A percentile compares a stretch with the other conserved stretches of the same genome.
Evolutionary conservation across 2,797 vertebrate species (phyloP).

Genomic region (Aldrovandia affinis): DNA sequence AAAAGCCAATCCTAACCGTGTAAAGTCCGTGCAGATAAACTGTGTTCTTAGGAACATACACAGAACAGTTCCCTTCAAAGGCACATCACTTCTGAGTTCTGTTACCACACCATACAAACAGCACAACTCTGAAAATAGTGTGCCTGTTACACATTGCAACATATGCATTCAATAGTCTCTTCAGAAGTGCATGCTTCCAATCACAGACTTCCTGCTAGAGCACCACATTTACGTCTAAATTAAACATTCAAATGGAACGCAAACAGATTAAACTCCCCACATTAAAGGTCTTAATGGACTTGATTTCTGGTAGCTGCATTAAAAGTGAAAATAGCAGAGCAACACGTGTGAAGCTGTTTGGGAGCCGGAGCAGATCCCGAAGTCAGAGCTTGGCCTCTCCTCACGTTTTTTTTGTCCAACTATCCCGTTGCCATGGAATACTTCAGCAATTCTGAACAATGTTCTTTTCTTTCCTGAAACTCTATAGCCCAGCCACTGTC

Average conservation of each 20-base stretch:
- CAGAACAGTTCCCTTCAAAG: neutral
- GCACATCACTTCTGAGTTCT: neutral
- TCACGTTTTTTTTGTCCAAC: conserved; percentile 40
- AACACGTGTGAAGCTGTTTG: conserved; percentile 6
- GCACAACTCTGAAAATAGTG: neutral
- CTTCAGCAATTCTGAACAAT: conserved; percentile 64
- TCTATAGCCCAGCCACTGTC: conserved; percentile 56
- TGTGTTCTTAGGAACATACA: neutral
- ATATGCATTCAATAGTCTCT: neutral
- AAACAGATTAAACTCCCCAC: neutral
- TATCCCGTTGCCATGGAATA: conserved; percentile 69
- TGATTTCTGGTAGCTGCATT: conserved; percentile 49
- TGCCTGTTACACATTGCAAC: neutral
- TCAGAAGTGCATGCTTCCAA: neutral
- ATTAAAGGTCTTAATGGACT: conserved; percentile 30
- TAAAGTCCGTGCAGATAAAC: no score
- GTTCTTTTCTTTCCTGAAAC: conserved; percentile 65
- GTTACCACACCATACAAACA: neutral
- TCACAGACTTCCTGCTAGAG: neutral
- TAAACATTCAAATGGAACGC: neutral
- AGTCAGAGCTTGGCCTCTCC: conserved; percentile 41
- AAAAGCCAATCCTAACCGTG: no score
- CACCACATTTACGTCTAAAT: neutral
- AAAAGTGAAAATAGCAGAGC: conserved; percentile 18
- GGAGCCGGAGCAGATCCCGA: neutral